Evolutionary conservation across 92 coral and sea anemone genomes (phyloP).

Genomic region (Anthopleura xanthogrammica): DNA sequence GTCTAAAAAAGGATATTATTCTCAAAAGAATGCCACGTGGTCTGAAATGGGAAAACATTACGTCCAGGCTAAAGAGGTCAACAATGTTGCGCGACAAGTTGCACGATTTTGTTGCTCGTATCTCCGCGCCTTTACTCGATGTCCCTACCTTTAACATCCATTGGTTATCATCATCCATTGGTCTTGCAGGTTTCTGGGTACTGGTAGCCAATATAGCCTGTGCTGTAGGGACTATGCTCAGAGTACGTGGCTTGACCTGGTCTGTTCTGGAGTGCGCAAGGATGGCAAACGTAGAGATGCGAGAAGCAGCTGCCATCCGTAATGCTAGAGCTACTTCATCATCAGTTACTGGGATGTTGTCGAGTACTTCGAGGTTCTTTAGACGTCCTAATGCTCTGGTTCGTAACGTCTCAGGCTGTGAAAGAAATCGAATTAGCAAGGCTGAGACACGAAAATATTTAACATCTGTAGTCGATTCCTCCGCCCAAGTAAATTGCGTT

Average conservation of each 20-base stretch:
- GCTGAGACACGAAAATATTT: background rate
- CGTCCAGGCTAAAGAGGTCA: too few relatives aligned
- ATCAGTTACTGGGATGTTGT: conserved; percentile 66
- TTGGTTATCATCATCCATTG: conserved; percentile 83
- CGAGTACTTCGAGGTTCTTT: conserved; percentile 73
- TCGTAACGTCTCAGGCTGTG: conserved; percentile 78
- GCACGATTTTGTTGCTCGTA: too few relatives aligned
- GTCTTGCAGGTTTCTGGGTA: conserved; percentile 67
- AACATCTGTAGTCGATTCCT: too few relatives aligned
- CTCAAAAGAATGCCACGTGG: too few relatives aligned
- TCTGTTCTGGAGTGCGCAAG: conserved; percentile 96
- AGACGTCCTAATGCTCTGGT: conserved; percentile 87
- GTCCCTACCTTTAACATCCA: conserved; percentile 76
- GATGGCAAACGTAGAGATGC: conserved; percentile 87
- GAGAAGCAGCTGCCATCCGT: conserved; percentile 90
- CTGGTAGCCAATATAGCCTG: conserved; percentile 67
- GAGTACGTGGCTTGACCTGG: conserved; percentile 70
- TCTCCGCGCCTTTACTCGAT: too few relatives aligned
- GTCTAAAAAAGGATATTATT: too few relatives aligned
- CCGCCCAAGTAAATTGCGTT: too few relatives aligned
- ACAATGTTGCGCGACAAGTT: too few relatives aligned
- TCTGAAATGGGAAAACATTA: too few relatives aligned
- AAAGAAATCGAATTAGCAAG: background rate
- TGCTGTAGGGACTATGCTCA: conserved; percentile 86
- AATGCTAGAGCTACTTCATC: conserved; percentile 81